Evolutionary conservation across 2,888 invertebrate species (phyloP), one percentile per base, ranked within the genome.

Genomic region (Andrena praecox): DNA sequence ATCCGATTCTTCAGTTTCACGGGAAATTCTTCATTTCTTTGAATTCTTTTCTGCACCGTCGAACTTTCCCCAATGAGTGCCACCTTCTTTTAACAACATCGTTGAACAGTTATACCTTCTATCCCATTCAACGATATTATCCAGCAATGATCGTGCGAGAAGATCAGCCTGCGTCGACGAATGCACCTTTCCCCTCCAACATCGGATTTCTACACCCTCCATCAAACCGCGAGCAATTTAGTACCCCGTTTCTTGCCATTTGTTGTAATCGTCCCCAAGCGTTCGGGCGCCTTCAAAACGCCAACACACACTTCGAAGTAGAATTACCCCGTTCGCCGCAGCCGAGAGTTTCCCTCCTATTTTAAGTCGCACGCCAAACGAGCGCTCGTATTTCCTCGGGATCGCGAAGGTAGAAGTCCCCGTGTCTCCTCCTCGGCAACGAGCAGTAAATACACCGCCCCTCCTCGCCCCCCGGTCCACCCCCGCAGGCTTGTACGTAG

Each of bases 381-480:
- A 66, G 56, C 60, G 76, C 60, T 63, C 66, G 81, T 84, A 84
- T 81, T 84, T 85, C 85, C 84, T 66, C 72, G 59, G 69, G 72
- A 68, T 78, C 68, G 77, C 35, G 69, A 35, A 24, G 71, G 60
- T 56, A 64, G 69, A 77, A 52, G 62, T 31, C 79, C 77, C 76
- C 52, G 62, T 77, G 48, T 78, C 71, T 78, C 75, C 80, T 81
- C 77, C 80, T 54, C 63, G 77, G 74, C 82, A 84, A 84, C 77
- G 82, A 82, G 80, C 70, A 77, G 85, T 88, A 88, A 88, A 88
- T 85, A 88, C 85, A 87, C 78, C 72, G 63, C 79, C 66, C 31
- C 73, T n/a, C 42, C 8, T 52, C 27, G 33, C 7, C 63, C 8
- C 42, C n/a, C 60, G 2, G 20, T 20, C 42, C 12, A n/a, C 27